These are phyloP conservation scores for Drosophila algonquin DNA, from an alignment of 2,888 invertebrate species.

Conservation along the genomic window DNA sequence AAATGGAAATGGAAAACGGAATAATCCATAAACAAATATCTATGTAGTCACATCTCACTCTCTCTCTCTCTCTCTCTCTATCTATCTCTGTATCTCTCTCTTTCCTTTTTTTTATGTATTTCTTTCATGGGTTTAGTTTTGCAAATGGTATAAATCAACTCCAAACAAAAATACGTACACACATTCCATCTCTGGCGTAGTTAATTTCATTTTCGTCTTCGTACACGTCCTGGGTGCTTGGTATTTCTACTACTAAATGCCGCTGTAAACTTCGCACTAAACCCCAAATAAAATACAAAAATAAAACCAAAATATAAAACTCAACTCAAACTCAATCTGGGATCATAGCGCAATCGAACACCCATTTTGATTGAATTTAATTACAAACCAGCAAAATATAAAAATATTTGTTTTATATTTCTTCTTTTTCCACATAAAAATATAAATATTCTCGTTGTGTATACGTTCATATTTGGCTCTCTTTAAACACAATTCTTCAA, in stretches of 20 bases:
- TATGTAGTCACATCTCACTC: slow-evolving; percentile 44
- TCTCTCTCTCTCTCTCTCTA: slow-evolving; percentile 30
- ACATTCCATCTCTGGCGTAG: slow-evolving; percentile 26
- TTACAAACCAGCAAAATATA: slow-evolving; percentile 45
- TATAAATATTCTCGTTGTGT: slow-evolving; percentile 52
- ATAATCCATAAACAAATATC: slow-evolving; percentile 15
- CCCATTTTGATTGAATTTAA: slow-evolving; percentile 58
- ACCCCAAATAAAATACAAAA: slow-evolving; percentile 42
- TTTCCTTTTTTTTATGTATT: slow-evolving; percentile 31
- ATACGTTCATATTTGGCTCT: slow-evolving; percentile 47
- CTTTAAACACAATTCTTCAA: slow-evolving; percentile 48
- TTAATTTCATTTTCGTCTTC: slow-evolving; percentile 37
- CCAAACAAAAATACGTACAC: slow-evolving; percentile 1
- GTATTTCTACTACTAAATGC: slow-evolving; percentile 74
- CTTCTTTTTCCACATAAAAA: slow-evolving; percentile 58
- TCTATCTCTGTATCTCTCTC: slow-evolving; percentile 36
- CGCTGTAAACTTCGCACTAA: slow-evolving; percentile 76
- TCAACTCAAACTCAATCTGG: slow-evolving; percentile 50
- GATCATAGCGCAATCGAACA: slow-evolving; percentile 55
- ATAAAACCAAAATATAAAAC: slow-evolving; percentile 37
- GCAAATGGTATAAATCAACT: slow-evolving; percentile 27
- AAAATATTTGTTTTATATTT: slow-evolving; percentile 58
- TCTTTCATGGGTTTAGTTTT: slow-evolving; percentile 58
- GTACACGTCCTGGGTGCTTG: slow-evolving; percentile 66
- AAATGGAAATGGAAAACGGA: slow-evolving; percentile 7